Conservation (phyloP, 2,888 invertebrate species). For the Amphipyra tragopoginis region DNA sequence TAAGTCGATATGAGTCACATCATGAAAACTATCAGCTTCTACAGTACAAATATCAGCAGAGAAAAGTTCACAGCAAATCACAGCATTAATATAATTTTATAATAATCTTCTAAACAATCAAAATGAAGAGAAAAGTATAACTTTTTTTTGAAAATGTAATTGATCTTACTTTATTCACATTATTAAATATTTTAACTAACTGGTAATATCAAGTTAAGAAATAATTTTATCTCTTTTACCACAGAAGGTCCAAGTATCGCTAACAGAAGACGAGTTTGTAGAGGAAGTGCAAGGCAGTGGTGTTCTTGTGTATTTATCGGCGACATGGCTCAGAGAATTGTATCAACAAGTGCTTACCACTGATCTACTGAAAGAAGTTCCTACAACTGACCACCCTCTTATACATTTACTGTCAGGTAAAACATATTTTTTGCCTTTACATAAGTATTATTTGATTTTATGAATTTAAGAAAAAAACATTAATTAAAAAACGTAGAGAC, state of each 20-base stretch:
- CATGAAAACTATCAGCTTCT: neutral
- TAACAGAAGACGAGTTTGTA: slow-evolving; percentile 96
- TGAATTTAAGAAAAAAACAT: too few relatives aligned
- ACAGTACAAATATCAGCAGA: neutral
- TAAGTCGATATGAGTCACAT: neutral
- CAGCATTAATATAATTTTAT: too few relatives aligned
- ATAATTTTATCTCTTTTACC: neutral
- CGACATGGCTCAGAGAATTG: slow-evolving; percentile 97
- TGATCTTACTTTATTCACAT: too few relatives aligned
- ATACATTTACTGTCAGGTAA: slow-evolving; percentile 94
- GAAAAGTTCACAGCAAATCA: too few relatives aligned
- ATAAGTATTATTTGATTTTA: too few relatives aligned
- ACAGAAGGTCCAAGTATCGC: slow-evolving; percentile 86
- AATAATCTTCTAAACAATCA: too few relatives aligned
- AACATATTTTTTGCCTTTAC: neutral
- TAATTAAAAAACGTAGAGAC: too few relatives aligned
- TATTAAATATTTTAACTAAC: too few relatives aligned
- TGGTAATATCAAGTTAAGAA: neutral
- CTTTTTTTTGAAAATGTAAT: too few relatives aligned
- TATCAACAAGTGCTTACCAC: slow-evolving; percentile 95
- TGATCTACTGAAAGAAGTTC: slow-evolving; percentile 92
- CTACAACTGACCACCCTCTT: slow-evolving; percentile 92
- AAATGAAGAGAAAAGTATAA: too few relatives aligned
- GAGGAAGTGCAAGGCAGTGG: slow-evolving; percentile 98
- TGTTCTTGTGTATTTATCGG: slow-evolving; percentile 97